Base-by-base conservation (phyloP, 2,888 invertebrate genomes). In the Drosophila greeni region DNA sequence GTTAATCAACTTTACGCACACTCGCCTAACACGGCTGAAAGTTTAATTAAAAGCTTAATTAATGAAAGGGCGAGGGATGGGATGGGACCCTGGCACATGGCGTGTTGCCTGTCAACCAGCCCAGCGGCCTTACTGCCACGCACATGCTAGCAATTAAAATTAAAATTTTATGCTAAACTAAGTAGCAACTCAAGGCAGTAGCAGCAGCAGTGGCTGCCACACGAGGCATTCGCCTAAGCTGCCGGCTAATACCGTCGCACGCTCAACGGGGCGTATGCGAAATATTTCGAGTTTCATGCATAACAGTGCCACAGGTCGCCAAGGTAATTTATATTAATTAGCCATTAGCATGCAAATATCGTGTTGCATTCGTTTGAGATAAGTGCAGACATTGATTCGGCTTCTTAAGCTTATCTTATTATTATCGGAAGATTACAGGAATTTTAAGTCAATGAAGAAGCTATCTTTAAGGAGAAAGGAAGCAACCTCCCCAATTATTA, bases 31-130 rank as follows among this genome's bases (percentile, higher is more conserved):
- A 77, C 66, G 64, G 58, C 64, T 70, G 64, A 79, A 84, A 84
- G 82, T 81, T 84, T 84, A 84, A 81, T 81, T 84, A 81, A 82
- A 84, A 81, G 77, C 75, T 65, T 80, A 84, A 84, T 84, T 84
- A 84, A 81, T 79, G 82, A 14, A 20, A 18, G 26, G 47, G 40
- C n/a, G 23, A 3, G 42, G 2, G 23, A 3, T 24, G 2, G 24
- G 3, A 14, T 24, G 31, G 31, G 45, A 33, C 29, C 16, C 20
- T n/a, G 40, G 59, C 36, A 62, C 42, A 42, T 48, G 57, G 47
- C 40, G 37, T 56, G 56, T 36, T 31, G 51, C 62, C 71, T 58
- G 80, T 72, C 68, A 59, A 34, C 60, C 70, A 57, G 6, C 24
- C 59, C 59, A 48, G 47, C 74, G 74, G 52, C 67, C 66, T 47